Base-by-base conservation (phyloP, 1,140 invertebrate species). In the Drosophila lacteicornis region DNA sequence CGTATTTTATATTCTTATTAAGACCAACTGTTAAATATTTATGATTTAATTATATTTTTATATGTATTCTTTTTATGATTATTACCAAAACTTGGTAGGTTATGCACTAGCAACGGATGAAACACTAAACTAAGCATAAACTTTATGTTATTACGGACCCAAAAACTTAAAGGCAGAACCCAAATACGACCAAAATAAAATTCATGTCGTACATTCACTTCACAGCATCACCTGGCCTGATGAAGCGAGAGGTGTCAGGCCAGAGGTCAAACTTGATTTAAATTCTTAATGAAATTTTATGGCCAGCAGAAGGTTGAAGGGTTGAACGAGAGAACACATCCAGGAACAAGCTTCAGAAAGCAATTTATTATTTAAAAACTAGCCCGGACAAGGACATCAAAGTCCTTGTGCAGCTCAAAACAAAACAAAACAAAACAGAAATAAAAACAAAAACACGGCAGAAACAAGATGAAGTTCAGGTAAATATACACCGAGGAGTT, bases 291-390 rank as follows among this genome's bases (percentile, higher is more conserved):
- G 69, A 83, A 68, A 79, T 82, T 74, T 63, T 58, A 74, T 74
- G 60, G 60, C 53, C 57, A 53, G 45, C 45, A 55, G 36, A 25
- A 46, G 40, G 36, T 19, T 43, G 45, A 6, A 5, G 19, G 47
- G 45, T 19, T 62, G 50, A 27, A 2, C 4, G 2, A 5, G 36
- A 65, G 42, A 46, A 63, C 15, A 65, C 33, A 55, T 27, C 42
- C 59, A 49, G 60, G 33, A 38, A 67, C 58, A 78, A 71, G 80
- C 80, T 69, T 79, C 80, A 65, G 42, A 82, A 82, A 73, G 75
- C 68, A 82, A 82, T 82, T 82, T 74, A 82, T 82, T 82, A 82
- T 82, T 82, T 82, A 82, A 81, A 81, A 81, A 77, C 73, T 76
- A 67, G 74, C 62, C 53, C 47, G 74, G 55, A 73, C 61, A 76